A percentile compares a stretch with the other conserved stretches of the same genome.
These are phyloP conservation scores for Anthophora plumipes DNA, from an alignment of 2,888 invertebrate genomes.

Conservation along the genomic window DNA sequence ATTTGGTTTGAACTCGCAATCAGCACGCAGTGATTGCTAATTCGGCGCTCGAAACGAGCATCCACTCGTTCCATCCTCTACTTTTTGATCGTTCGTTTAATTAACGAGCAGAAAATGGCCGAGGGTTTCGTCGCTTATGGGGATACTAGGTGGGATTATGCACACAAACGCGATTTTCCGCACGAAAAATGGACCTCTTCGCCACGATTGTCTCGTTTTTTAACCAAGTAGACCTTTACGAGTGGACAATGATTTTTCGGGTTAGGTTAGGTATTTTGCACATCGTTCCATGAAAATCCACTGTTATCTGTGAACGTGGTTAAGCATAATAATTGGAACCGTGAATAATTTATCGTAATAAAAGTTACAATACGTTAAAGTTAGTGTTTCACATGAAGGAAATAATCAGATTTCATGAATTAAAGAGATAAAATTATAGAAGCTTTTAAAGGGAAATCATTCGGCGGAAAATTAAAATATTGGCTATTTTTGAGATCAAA, in stretches of 20 bases:
- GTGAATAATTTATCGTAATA: too few species aligned
- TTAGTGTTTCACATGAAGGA: too few species aligned
- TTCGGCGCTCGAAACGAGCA: conserved; percentile 48
- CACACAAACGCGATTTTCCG: conserved; percentile 18
- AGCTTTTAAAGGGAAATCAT: too few species aligned
- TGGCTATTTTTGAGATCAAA: too few species aligned
- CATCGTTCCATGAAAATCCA: too few species aligned
- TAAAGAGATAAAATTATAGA: too few species aligned
- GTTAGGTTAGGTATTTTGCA: background rate
- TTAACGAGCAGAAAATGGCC: conserved; percentile 56
- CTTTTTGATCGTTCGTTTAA: conserved; percentile 57
- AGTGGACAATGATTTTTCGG: background rate
- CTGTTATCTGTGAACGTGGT: too few species aligned
- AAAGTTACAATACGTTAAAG: too few species aligned
- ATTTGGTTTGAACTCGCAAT: conserved; percentile 46
- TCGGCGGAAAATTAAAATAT: too few species aligned
- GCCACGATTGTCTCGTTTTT: background rate
- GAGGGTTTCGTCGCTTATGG: conserved; percentile 31
- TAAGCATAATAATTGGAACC: too few species aligned
- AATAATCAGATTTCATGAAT: too few species aligned
- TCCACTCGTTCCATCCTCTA: conserved; percentile 36
- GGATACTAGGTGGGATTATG: conserved; percentile 12
- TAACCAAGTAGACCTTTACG: background rate
- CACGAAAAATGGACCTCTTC: conserved; percentile 17
- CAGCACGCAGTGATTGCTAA: conserved; percentile 54